Evolutionary conservation across 1,140 invertebrate genomes (phyloP), one percentile per base, ranked within the genome.

Genomic region (Grapholita molesta): DNA sequence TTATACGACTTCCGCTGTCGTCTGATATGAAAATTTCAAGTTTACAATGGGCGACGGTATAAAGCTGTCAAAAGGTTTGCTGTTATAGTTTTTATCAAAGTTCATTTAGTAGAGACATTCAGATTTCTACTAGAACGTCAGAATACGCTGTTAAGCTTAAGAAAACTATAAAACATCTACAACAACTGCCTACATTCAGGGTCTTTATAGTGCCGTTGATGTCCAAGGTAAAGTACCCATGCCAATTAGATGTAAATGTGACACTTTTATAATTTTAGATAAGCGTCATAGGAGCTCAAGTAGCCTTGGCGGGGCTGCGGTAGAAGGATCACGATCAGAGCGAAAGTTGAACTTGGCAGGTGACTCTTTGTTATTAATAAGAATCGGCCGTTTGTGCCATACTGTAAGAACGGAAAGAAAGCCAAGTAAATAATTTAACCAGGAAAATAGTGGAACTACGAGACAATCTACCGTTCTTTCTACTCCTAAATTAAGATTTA

Each of bases 201-300:
- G n/a, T n/a, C n/a, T n/a, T n/a, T n/a, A n/a, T n/a, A n/a, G n/a
- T n/a, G n/a, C n/a, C n/a, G n/a, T n/a, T n/a, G n/a, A n/a, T n/a
- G n/a, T n/a, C n/a, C n/a, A n/a, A n/a, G n/a, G n/a, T n/a, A n/a
- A n/a, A n/a, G n/a, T n/a, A n/a, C n/a, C n/a, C n/a, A n/a, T n/a
- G n/a, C n/a, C n/a, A n/a, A n/a, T n/a, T 12, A 12, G 12, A 35
- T 12, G 33, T 35, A n/a, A 38, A 15, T 38, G n/a, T 67, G n/a
- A 61, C 55, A 28, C n/a, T n/a, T n/a, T n/a, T n/a, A n/a, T n/a
- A n/a, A n/a, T 28, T 64, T 68, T 18, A 89, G 87, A 86, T 77
- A 88, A 87, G 74, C 83, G 85, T 72, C 85, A 89, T 69, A 86
- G 82, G 70, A 89, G 85, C 70, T 88, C 87, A 42, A 89, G 85